Base-by-base conservation (phyloP, 2,888 invertebrate genomes). In the Molanna angustata region DNA sequence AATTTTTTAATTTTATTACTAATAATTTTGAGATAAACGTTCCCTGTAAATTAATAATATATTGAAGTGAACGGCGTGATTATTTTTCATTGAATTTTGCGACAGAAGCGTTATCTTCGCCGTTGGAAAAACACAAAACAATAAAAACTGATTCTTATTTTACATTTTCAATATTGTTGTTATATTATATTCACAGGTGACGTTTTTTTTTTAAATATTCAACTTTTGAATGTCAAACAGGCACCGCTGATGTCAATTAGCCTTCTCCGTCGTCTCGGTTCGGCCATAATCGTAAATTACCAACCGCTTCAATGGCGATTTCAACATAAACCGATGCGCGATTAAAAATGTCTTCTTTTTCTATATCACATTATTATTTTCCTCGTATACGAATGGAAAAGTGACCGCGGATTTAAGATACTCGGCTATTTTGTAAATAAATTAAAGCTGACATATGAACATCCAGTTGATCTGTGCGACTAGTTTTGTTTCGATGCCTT, bases 221-320 rank as follows among this genome's bases (percentile, higher is more conserved):
- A 41, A 21, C 48, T 56, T 56, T 50, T 57, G 53, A 57, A 57
- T 57, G 56, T 57, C 56, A 57, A 57, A 51, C 49, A 41, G 44
- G 40, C 49, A 54, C 41, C 57, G 51, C 55, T 27, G 57, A 46
- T 50, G 54, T 53, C 54, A 54, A 57, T 57, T 54, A 52, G 54
- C 48, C 57, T 52, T 52, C 57, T 50, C 41, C 35, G 41, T 39
- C 49, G 41, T 57, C 54, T 52, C 49, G 32, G 40, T 54, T 45
- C 52, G 54, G 52, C 49, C 49, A 57, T 54, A 54, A 57, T 54
- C 57, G 57, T 57, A 57, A 54, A 54, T 57, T 54, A 52, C 45
- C 32, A 39, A 19, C 52, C 41, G 32, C 49, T 53, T 54, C 57
- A 57, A 57, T 51, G 57, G 52, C 42, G 54, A 43, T 53, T 51